phyloP scores from a whole-genome alignment of 2,113 vertebrate species.

The Aythya baeri region DNA sequence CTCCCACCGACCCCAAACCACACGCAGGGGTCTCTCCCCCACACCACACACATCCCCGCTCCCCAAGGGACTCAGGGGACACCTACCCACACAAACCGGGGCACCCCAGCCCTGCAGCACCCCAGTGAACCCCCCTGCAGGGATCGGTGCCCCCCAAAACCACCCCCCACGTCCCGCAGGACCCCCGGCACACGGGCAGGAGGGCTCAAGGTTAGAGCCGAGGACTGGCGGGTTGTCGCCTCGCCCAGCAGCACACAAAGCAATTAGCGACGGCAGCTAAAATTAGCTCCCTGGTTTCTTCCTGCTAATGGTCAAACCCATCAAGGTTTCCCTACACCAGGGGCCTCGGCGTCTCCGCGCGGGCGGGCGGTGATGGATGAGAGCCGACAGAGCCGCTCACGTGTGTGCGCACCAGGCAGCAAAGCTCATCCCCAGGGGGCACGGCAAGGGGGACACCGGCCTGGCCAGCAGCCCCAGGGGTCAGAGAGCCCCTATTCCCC shows the following conservation, averaged over 20 bases:
- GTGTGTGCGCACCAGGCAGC: neutral
- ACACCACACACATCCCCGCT: rapidly evolving
- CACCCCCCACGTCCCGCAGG: rapidly evolving
- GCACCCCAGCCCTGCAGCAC: neutral
- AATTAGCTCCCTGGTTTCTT: constrained; percentile 65
- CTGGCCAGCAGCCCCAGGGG: neutral
- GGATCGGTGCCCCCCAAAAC: rapidly evolving
- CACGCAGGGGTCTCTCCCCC: neutral
- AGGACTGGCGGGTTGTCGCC: neutral
- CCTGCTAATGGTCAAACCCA: constrained; percentile 58
- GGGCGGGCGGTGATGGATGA: neutral
- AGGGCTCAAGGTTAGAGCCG: constrained; percentile 52
- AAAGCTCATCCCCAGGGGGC: neutral
- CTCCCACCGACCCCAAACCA: rapidly evolving
- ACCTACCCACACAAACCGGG: rapidly evolving
- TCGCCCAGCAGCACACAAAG: constrained; percentile 19
- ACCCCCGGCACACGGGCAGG: rapidly evolving
- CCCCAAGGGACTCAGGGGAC: neutral
- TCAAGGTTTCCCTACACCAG: constrained; percentile 20
- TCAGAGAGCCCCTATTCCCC: rapidly evolving
- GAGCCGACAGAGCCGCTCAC: neutral
- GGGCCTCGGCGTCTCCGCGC: neutral
- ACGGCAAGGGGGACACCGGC: neutral
- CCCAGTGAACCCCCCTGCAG: neutral
- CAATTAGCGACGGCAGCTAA: constrained; percentile 59